These are phyloP conservation scores for Lipophrys pholis DNA, from an alignment of 2,113 vertebrate species.

Conservation along the genomic window DNA sequence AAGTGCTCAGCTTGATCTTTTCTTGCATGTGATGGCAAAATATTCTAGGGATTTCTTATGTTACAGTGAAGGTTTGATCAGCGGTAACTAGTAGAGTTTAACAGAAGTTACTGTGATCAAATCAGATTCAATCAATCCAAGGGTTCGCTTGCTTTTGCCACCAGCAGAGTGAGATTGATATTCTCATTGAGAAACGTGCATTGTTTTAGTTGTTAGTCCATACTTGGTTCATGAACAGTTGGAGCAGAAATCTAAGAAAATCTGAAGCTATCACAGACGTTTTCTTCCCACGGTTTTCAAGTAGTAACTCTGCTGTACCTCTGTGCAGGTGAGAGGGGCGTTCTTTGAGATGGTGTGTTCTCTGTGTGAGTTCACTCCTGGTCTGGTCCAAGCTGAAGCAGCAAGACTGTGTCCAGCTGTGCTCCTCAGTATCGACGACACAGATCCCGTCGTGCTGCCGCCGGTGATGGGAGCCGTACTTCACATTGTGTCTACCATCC, in stretches of 20 bases:
- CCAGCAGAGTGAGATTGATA: too few species aligned
- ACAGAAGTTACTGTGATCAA: too few species aligned
- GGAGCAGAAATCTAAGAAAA: too few species aligned
- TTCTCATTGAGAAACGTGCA: too few species aligned
- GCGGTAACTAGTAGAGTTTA: too few species aligned
- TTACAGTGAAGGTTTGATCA: too few species aligned
- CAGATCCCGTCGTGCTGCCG: conserved; percentile 91
- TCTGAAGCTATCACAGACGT: too few species aligned
- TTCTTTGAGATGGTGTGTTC: conserved; percentile 92
- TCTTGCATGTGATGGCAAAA: neutral
- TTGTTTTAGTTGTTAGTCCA: too few species aligned
- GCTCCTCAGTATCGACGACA: conserved; percentile 93
- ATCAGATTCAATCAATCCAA: too few species aligned
- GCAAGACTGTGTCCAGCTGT: conserved; percentile 88
- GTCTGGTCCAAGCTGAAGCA: conserved; percentile 87
- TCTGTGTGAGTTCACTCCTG: conserved; percentile 88
- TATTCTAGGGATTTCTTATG: neutral
- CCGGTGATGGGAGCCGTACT: conserved; percentile 95
- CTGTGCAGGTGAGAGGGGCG: conserved; percentile 90
- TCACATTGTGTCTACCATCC: conserved; percentile 85
- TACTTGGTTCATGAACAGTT: too few species aligned
- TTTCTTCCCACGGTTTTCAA: too few species aligned
- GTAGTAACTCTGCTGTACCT: neutral
- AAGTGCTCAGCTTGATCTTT: neutral
- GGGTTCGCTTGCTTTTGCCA: too few species aligned